Evolutionary conservation across 2,113 vertebrate genomes (phyloP), one percentile per base, ranked within the genome.

Genomic region (Grammomys surdaster): DNA sequence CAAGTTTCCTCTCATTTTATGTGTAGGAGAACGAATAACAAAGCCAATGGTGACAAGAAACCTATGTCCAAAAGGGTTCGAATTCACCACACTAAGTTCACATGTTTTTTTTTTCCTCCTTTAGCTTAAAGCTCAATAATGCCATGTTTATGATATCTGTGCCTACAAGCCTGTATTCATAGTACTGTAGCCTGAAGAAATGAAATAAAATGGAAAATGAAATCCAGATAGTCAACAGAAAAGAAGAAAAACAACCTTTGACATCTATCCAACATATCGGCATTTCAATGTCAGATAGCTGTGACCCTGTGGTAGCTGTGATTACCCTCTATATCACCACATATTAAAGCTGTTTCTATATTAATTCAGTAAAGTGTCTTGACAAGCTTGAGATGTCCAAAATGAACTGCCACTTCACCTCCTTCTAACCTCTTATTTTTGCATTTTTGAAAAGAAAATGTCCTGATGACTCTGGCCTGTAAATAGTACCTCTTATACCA

Each of bases 341-440:
- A 84, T 67, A 95, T 77, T 76, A 63, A 91, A 54, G 63, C 36
- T 97, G 78, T 90, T 56, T 56, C 54, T 94, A 70, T 33, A 88
- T 48, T 95, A 97, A 96, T 94, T 94, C 85, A 56, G 95, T 91
- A 80, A 95, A 91, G 76, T 75, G 46, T 81, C 90, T 93, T 92
- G 73, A 96, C 33, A 86, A 87, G 75, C 89, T 93, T 92, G 84
- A 88, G 89, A 94, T 36, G 51, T 92, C 89, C 96, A 96, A 96
- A 97, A 58, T 0, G 91, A 95, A 72, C 17, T 69, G 1, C 28
- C 89, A 96, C 1, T 96, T 70, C 43, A 97, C 70, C 33, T 92
- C 0, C 28, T 96, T 93, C 88, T 93, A 51, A 70, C 89, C 54
- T 95, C 94, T 95, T 70, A 81, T 20, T 81, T 2, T 97, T 94